A percentile compares a stretch with the other conserved stretches of the same genome.
These are phyloP conservation scores for Homalodisca vitripennis DNA, from an alignment of 1,140 invertebrate genomes.

Conservation along the genomic window DNA sequence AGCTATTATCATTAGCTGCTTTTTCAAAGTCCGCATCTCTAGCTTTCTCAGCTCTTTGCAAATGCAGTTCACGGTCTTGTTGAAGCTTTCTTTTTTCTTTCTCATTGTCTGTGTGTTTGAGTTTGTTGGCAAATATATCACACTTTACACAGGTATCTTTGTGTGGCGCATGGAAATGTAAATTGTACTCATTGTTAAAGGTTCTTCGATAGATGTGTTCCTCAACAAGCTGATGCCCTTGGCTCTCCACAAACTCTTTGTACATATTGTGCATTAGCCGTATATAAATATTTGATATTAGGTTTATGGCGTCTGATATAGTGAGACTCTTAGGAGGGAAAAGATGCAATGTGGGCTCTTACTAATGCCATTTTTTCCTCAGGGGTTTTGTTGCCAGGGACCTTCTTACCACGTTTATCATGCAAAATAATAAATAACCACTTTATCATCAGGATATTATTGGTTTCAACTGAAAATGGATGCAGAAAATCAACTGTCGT, in stretches of 20 bases:
- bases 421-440: too few species aligned
- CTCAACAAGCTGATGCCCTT: background rate
- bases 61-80: too few species aligned
- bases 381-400: too few species aligned
- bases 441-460: too few species aligned
- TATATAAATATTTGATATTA: constrained; percentile 29
- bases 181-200: too few species aligned
- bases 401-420: too few species aligned
- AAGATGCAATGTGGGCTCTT: constrained; percentile 31
- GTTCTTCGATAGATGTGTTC: constrained; percentile 33
- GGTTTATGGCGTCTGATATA: constrained; percentile 34
- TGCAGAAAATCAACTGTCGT: too few species aligned
- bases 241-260: background rate
- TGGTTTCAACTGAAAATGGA: too few species aligned
- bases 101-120: too few species aligned
- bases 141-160: too few species aligned
- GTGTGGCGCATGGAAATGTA: too few species aligned
- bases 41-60: background rate
- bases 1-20: background rate
- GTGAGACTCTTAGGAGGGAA: constrained; percentile 32
- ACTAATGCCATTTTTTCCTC: constrained; percentile 24
- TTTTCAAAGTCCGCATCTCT: background rate
- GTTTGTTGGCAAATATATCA: constrained; percentile 31
- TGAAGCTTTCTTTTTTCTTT: too few species aligned
- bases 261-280: constrained; percentile 29